Evolutionary conservation across 2,888 invertebrate genomes (phyloP).

Genomic region (Leucoma salicis): DNA sequence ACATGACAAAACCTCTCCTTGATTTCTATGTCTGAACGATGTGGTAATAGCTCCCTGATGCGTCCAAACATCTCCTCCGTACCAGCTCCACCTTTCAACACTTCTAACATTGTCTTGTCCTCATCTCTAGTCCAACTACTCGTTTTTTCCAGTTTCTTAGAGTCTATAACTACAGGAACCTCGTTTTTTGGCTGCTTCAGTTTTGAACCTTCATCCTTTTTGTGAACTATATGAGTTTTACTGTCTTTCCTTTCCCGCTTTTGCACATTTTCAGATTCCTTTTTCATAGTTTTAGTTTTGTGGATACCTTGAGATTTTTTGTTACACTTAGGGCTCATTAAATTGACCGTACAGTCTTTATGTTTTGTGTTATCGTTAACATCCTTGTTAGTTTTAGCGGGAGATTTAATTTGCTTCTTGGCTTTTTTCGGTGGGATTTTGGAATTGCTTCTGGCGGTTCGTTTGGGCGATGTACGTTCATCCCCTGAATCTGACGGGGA

Average conservation of each 20-base stretch:
- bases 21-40: conserved; percentile 81
- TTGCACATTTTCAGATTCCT: conserved; percentile 32
- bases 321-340: conserved; percentile 53
- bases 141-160: conserved; percentile 40
- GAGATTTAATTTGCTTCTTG: conserved; percentile 68
- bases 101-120: conserved; percentile 90
- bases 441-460: conserved; percentile 43
- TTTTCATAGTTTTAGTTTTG: conserved; percentile 46
- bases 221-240: conserved; percentile 32
- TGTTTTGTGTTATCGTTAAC: conserved; percentile 68
- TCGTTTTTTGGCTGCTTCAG: conserved; percentile 54
- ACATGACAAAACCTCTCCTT: conserved; percentile 83
- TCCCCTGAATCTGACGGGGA: conserved; percentile 65
- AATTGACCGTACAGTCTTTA: conserved; percentile 45
- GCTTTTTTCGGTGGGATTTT: conserved; percentile 60
- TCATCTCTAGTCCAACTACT: conserved; percentile 89
- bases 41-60: conserved; percentile 78
- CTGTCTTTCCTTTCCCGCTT: conserved; percentile 49
- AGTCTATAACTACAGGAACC: conserved; percentile 23
- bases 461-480: conserved; percentile 60
- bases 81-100: conserved; percentile 86
- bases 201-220: conserved; percentile 45
- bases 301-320: conserved; percentile 42
- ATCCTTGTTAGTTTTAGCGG: conserved; percentile 65
- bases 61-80: conserved; percentile 84